A percentile compares a stretch with the other conserved stretches of the same genome.
Evolutionary conservation across 2,797 vertebrate genomes (phyloP).

Genomic region (Hydrocynus forskahlii): DNA sequence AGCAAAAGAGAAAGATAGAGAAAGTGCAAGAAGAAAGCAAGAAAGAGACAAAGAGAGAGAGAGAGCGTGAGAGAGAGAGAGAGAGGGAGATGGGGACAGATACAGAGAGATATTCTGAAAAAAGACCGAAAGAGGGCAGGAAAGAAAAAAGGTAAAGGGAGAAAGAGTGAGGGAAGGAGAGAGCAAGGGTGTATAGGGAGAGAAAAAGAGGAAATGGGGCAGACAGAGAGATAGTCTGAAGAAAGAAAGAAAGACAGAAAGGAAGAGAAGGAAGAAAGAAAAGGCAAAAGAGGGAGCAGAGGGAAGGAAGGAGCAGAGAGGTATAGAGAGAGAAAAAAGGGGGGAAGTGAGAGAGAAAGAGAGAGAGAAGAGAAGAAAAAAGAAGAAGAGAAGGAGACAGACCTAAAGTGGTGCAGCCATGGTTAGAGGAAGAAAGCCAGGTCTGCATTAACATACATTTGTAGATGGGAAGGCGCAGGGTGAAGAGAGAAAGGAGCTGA

Average conservation of each 20-base stretch:
- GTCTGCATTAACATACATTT: constrained; percentile 63
- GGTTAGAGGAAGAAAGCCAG: constrained; percentile 61
- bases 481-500: constrained; percentile 48
- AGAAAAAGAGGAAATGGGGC: constrained; percentile 6
- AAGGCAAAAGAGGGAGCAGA: constrained; percentile 35
- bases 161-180: not conserved
- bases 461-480: constrained; percentile 50
- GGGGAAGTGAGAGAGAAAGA: not conserved
- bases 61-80: not conserved
- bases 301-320: not conserved
- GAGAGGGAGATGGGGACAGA: no score
- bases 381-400: not conserved
- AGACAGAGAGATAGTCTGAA: constrained; percentile 1
- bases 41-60: not conserved
- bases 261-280: constrained; percentile 13
- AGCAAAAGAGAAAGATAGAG: no score
- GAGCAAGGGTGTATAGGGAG: not conserved
- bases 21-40: not conserved
- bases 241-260: constrained; percentile 26
- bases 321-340: not conserved
- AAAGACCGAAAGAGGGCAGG: not conserved
- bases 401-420: constrained; percentile 74
- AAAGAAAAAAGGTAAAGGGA: constrained; percentile 21
- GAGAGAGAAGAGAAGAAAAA: not conserved
- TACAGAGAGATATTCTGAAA: not conserved